Evolutionary conservation across 2,888 invertebrate species (phyloP).

Genomic region (Trachelus troglodyta): DNA sequence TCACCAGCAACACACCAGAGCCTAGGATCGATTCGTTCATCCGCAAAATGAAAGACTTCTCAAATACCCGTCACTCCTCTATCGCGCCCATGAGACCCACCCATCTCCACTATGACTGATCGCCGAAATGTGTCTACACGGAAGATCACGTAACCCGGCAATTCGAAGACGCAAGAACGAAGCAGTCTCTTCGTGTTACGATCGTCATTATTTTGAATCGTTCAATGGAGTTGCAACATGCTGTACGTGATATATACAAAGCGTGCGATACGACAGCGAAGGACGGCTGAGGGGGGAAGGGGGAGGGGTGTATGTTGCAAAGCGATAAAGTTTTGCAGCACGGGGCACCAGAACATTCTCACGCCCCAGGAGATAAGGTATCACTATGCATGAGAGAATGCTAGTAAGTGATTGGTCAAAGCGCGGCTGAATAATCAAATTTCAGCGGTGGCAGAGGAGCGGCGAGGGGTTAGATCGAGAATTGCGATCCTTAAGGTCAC

Average conservation of each 20-base stretch:
- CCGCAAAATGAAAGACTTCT: conserved; percentile 2
- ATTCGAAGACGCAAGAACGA: not conserved
- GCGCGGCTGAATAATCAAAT: conserved; percentile 38
- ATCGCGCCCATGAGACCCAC: not conserved
- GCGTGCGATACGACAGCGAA: not conserved
- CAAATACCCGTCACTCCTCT: conserved; percentile 1
- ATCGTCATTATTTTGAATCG: not conserved
- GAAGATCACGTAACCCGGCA: not conserved
- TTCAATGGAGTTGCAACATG: not conserved
- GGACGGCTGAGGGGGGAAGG: too few relatives aligned
- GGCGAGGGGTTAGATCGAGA: not conserved
- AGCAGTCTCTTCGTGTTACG: not conserved
- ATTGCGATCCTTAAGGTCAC: conserved; percentile 36
- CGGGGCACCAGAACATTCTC: conserved; percentile 19
- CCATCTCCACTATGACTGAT: not conserved
- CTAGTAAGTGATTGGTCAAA: not conserved
- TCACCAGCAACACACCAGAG: not conserved
- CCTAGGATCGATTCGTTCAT: conserved; percentile 7
- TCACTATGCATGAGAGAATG: not conserved
- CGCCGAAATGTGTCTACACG: not conserved
- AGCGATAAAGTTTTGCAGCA: conserved; percentile 23
- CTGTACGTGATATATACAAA: too few relatives aligned
- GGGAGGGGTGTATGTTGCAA: not conserved
- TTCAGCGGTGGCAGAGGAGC: conserved; percentile 20
- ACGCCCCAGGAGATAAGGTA: conserved; percentile 2